Evolutionary conservation across 2,888 invertebrate species (phyloP).

Genomic region (Elaeidobius kamerunicus): DNA sequence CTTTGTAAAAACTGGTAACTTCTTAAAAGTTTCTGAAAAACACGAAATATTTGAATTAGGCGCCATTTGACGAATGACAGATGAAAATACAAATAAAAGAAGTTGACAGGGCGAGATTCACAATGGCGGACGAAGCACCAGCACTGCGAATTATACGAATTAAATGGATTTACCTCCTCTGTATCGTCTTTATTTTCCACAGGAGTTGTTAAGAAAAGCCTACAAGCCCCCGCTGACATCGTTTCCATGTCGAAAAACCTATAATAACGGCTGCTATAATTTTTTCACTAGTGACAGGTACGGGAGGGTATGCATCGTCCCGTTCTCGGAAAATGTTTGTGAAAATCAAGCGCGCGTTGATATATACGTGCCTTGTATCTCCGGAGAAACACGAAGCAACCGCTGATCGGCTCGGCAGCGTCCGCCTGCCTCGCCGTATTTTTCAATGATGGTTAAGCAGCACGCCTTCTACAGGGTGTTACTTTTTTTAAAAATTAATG

Average conservation of each 20-base stretch:
- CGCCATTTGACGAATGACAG: conserved; percentile 36
- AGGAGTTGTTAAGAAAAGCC: conserved; percentile 76
- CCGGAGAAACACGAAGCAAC: conserved; percentile 29
- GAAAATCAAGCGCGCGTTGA: conserved; percentile 51
- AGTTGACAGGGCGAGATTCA: conserved; percentile 50
- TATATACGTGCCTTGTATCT: conserved; percentile 44
- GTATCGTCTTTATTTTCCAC: conserved; percentile 88
- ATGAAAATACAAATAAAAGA: conserved; percentile 45
- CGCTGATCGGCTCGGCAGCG: conserved; percentile 10
- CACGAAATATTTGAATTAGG: conserved; percentile 26
- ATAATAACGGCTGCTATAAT: conserved; percentile 52
- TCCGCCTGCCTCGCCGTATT: conserved; percentile 8
- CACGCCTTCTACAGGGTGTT: conserved; percentile 4
- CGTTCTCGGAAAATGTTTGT: conserved; percentile 52
- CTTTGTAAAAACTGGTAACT: conserved; percentile 75
- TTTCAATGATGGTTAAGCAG: conserved; percentile 10
- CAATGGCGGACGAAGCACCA: conserved; percentile 57
- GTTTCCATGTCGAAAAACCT: conserved; percentile 42
- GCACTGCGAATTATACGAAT: conserved; percentile 48
- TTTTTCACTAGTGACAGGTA: conserved; percentile 56
- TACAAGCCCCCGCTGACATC: conserved; percentile 55
- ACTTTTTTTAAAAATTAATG: neutral
- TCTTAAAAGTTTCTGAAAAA: conserved; percentile 83
- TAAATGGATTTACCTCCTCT: conserved; percentile 74
- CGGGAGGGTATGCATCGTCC: conserved; percentile 63